A percentile compares a stretch with the other conserved stretches of the same genome.
Conservation (phyloP, 2,888 invertebrate genomes). For the Eueremaeus valkanovi region DNA sequence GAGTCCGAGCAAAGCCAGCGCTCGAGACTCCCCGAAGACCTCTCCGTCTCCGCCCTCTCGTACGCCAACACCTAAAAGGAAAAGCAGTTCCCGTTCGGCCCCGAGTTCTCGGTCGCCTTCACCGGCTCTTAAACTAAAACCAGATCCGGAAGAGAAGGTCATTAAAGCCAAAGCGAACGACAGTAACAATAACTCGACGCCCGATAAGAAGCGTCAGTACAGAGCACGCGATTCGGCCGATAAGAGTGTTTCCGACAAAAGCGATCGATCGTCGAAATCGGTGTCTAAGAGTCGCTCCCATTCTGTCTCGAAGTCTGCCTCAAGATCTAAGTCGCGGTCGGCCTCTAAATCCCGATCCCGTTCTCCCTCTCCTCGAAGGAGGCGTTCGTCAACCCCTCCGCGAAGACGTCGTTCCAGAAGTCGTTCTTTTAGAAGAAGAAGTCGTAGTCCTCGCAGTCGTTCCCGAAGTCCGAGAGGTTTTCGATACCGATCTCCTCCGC, state of each 20-base stretch:
- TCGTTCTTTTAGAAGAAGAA: neutral
- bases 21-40: conserved; percentile 35
- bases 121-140: conserved; percentile 9
- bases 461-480: neutral
- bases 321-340: conserved; percentile 1
- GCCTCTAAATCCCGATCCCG: neutral
- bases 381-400: conserved; percentile 12
- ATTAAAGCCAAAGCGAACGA: neutral
- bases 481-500: conserved; percentile 44
- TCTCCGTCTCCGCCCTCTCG: conserved; percentile 35
- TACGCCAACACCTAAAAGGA: conserved; percentile 45
- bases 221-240: neutral
- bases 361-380: neutral
- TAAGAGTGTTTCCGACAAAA: neutral
- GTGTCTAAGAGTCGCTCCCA: neutral
- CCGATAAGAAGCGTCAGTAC: conserved; percentile 9
- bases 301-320: conserved; percentile 17
- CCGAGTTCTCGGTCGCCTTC: conserved; percentile 17
- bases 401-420: conserved; percentile 17
- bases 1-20: neutral
- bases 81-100: conserved; percentile 36
- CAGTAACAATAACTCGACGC: neutral
- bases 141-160: conserved; percentile 20
- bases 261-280: conserved; percentile 3
- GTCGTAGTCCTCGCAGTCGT: conserved; percentile 22